phyloP scores from a whole-genome alignment of 2,797 vertebrate species.

The Molothrus ater region DNA sequence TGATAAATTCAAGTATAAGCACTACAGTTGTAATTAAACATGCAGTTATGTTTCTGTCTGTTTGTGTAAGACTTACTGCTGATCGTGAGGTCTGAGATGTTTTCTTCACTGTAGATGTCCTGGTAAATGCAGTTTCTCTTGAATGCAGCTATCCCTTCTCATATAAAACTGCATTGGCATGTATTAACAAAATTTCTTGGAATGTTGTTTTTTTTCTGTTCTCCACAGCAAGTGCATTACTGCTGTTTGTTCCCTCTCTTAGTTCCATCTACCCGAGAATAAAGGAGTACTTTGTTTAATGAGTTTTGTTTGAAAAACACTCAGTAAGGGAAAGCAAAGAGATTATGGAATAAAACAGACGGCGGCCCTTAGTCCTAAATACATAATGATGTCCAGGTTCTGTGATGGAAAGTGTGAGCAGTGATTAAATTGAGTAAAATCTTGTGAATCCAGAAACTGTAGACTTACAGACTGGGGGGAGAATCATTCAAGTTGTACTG shows the following conservation, averaged over 20 bases:
- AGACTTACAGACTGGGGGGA: background rate
- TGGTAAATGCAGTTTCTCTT: conserved; percentile 35
- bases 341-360: conserved; percentile 53
- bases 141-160: conserved; percentile 10
- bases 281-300: conserved; percentile 72
- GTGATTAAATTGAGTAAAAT: background rate
- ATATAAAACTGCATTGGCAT: conserved; percentile 25
- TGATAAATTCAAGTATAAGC: background rate
- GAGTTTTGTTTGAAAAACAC: conserved; percentile 46
- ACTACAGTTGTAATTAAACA: background rate
- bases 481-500: background rate
- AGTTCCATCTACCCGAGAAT: conserved; percentile 64
- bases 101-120: conserved; percentile 39
- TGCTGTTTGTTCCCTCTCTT: conserved; percentile 50
- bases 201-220: conserved; percentile 39
- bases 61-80: conserved; percentile 25
- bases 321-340: conserved; percentile 58
- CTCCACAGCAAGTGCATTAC: conserved; percentile 46
- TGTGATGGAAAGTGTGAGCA: background rate
- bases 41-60: background rate
- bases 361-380: conserved; percentile 4
- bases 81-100: background rate
- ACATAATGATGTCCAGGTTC: conserved; percentile 22
- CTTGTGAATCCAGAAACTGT: background rate
- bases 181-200: conserved; percentile 47